Base-by-base conservation (phyloP, 2,888 invertebrate genomes). In the Crossocerus cetratus region DNA sequence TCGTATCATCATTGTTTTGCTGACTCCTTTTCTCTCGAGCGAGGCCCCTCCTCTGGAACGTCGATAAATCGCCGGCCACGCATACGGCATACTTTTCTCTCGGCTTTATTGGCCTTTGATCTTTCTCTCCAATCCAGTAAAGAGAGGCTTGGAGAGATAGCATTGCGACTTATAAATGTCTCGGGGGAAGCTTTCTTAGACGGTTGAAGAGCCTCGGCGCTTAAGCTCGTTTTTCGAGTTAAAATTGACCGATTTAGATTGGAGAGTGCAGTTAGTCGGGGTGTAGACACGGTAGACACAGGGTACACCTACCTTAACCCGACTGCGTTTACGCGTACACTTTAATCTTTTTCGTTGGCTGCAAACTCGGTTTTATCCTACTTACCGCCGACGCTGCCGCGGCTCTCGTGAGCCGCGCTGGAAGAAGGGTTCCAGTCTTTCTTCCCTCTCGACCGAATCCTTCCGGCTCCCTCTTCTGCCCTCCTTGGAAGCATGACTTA, bases 401-500 rank as follows among this genome's bases (percentile, higher is more conserved):
- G 78, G 56, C 81, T 76, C 76, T 71, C 74, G 75, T 65, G 64
- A 72, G 74, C 65, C 67, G 57, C 69, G 69, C 72, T 66, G 74
- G 70, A 76, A 78, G 79, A 78, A 77, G 81, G 80, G 80, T 80
- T 80, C 77, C 80, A 65, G 73, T 78, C 74, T 72, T 81, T 81
- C 76, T 78, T 74, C 78, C 78, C 78, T 78, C 78, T 78, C 78
- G 72, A 74, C 82, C 79, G 80, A 75, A 83, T 81, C 83, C 83
- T 83, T 80, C 77, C 81, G 73, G 71, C 77, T 75, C 74, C 73
- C 71, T 80, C 81, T 77, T 77, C 77, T 83, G 71, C 83, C 72
- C 76, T 77, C 75, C 82, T 80, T 84, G 81, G 77, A 77, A 84
- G 72, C 78, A 75, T 76, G 83, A 84, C 84, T 84, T 83, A 83